Percentiles rank a stretch among this genome's conserved stretches.
Conservation (phyloP, 2,797 vertebrate genomes). For the Poecilia velifera region DNA sequence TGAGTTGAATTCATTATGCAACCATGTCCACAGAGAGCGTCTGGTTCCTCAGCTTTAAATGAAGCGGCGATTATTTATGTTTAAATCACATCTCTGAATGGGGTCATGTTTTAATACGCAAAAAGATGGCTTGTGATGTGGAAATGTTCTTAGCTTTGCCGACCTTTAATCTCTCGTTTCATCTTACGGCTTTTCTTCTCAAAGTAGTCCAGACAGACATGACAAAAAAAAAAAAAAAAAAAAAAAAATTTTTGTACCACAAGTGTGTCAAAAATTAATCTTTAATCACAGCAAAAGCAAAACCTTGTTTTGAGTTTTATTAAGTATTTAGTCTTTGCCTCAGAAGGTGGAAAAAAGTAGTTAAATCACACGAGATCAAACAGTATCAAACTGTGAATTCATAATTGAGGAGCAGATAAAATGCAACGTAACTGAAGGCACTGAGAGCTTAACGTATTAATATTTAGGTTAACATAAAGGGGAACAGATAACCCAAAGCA, state of each 20-base stretch:
- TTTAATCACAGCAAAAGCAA: conserved; percentile 36
- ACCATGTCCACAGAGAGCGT: conserved; percentile 34
- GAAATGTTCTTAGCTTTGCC: conserved; percentile 45
- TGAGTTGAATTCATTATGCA: conserved; percentile 55
- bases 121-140: conserved; percentile 59
- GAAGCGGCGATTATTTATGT: conserved; percentile 52
- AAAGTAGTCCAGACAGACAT: conserved; percentile 47
- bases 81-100: conserved; percentile 46
- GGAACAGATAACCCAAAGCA: conserved; percentile 12
- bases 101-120: conserved; percentile 66
- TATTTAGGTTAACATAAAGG: conserved; percentile 1
- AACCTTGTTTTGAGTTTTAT: conserved; percentile 56
- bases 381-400: conserved; percentile 79
- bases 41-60: conserved; percentile 33
- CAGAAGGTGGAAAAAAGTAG: conserved; percentile 43
- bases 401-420: conserved; percentile 15
- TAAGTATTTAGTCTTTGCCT: conserved; percentile 50
- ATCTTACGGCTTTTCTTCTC: conserved; percentile 31
- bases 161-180: conserved; percentile 68
- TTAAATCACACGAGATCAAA: conserved; percentile 48
- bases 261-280: conserved; percentile 17
- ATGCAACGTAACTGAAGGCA: conserved; percentile 12
- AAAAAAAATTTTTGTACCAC: not conserved
- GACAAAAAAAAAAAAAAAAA: conserved; percentile 24
- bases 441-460: conserved; percentile 19